Evolutionary conservation across 2,797 vertebrate species (phyloP).

Genomic region (Alcedo quadribrachys): DNA sequence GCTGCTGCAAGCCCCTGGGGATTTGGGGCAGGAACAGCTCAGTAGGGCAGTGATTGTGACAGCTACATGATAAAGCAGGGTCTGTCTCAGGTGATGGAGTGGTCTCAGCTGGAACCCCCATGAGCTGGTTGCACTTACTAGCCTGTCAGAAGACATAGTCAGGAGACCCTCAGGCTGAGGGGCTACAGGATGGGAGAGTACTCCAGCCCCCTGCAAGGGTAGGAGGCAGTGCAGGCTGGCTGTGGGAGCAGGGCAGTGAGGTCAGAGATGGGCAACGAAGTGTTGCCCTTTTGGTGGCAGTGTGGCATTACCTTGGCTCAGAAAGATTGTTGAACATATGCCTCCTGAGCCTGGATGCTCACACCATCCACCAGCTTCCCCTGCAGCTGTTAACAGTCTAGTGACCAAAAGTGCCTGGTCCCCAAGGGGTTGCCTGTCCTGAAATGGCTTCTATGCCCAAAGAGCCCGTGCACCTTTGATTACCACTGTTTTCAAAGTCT

Average conservation of each 20-base stretch:
- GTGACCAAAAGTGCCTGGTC: neutral
- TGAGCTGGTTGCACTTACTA: neutral
- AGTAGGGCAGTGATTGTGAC: neutral
- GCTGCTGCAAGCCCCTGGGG: neutral
- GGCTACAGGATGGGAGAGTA: neutral
- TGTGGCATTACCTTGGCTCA: slow-evolving; percentile 50
- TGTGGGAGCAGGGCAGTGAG: neutral
- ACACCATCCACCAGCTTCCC: neutral
- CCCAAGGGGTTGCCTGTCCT: neutral
- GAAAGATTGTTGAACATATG: neutral
- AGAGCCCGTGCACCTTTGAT: neutral
- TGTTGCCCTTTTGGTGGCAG: slow-evolving; percentile 58
- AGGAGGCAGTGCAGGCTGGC: neutral
- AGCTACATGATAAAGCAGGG: accelerated
- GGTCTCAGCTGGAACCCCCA: neutral
- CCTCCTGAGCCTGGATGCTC: neutral
- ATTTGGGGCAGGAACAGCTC: neutral
- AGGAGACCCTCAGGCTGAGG: neutral
- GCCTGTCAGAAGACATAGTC: neutral
- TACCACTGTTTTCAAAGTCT: slow-evolving; percentile 24
- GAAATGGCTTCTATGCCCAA: neutral
- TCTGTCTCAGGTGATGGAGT: neutral
- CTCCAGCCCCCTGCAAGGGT: neutral
- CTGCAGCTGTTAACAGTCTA: neutral
- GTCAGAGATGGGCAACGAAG: neutral